These are phyloP conservation scores for Synanthedon tipuliformis DNA, from an alignment of 2,888 invertebrate species.

Conservation along the genomic window DNA sequence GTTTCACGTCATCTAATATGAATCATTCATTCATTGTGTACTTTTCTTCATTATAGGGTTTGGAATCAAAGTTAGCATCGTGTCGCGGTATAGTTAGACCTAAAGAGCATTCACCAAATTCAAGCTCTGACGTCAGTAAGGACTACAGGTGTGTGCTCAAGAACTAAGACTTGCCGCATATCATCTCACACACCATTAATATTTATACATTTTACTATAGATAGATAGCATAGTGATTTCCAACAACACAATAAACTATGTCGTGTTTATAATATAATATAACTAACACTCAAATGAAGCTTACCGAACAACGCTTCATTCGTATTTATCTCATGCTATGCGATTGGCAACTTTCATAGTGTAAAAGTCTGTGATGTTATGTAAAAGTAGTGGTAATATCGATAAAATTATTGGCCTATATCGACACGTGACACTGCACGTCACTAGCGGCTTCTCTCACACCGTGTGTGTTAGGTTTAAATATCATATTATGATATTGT, in stretches of 20 bases:
- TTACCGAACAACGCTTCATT: constrained; percentile 22
- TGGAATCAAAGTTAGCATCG: constrained; percentile 77
- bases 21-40: constrained; percentile 61
- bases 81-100: constrained; percentile 72
- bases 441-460: constrained; percentile 19
- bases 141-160: constrained; percentile 71
- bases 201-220: too few relatives aligned
- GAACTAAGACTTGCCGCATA: constrained; percentile 40
- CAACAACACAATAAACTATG: too few relatives aligned
- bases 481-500: not conserved
- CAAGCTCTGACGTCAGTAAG: constrained; percentile 63
- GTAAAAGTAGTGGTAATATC: constrained; percentile 30
- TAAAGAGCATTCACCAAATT: constrained; percentile 65
- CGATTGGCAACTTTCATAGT: constrained; percentile 31
- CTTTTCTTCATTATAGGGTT: constrained; percentile 73
- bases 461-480: constrained; percentile 13
- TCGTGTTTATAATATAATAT: not conserved
- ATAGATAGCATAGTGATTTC: too few relatives aligned
- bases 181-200: constrained; percentile 10
- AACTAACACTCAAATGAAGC: not conserved
- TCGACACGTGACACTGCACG: constrained; percentile 29
- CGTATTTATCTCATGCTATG: constrained; percentile 26
- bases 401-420: constrained; percentile 36
- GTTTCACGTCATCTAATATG: constrained; percentile 38
- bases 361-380: constrained; percentile 57